Percentiles rank a stretch among this genome's conserved stretches.
These are phyloP conservation scores for Syngnathus rostellatus DNA, from an alignment of 2,797 vertebrate genomes.

Conservation along the genomic window DNA sequence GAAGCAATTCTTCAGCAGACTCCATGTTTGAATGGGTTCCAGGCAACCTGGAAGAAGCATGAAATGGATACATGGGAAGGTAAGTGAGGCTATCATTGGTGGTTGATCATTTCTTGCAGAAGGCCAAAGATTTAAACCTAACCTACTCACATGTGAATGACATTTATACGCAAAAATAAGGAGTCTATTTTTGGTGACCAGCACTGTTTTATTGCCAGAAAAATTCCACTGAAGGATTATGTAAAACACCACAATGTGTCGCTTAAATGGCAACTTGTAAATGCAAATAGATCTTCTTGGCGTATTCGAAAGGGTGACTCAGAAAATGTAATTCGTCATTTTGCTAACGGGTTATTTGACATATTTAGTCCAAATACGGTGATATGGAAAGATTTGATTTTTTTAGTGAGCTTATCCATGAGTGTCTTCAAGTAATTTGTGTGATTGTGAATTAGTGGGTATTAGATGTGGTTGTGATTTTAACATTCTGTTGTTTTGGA, in stretches of 20 bases:
- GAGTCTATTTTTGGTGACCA: not conserved
- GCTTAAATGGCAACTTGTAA: not conserved
- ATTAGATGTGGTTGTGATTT: not conserved
- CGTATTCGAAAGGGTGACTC: not conserved
- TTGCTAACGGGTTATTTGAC: not conserved
- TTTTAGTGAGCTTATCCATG: not conserved
- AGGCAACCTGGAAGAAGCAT: slow-evolving; percentile 75
- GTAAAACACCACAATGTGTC: not conserved
- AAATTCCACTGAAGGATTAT: not conserved
- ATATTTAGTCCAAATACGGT: not conserved
- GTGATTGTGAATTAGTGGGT: not conserved
- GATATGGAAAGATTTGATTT: not conserved
- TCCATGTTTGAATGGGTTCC: slow-evolving; percentile 76
- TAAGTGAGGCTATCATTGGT: slow-evolving; percentile 51
- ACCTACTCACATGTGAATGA: not conserved
- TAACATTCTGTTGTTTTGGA: not conserved
- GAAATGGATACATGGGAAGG: slow-evolving; percentile 96
- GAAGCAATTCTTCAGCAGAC: slow-evolving; percentile 51
- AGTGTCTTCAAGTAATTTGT: not conserved
- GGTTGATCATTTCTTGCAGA: not conserved
- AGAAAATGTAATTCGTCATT: not conserved
- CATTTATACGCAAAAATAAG: not conserved
- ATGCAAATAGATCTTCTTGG: not conserved
- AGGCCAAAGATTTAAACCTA: not conserved
- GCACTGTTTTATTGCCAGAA: not conserved